These are phyloP conservation scores for Aspidiotus destructor DNA, from an alignment of 2,888 invertebrate species.

Conservation along the genomic window DNA sequence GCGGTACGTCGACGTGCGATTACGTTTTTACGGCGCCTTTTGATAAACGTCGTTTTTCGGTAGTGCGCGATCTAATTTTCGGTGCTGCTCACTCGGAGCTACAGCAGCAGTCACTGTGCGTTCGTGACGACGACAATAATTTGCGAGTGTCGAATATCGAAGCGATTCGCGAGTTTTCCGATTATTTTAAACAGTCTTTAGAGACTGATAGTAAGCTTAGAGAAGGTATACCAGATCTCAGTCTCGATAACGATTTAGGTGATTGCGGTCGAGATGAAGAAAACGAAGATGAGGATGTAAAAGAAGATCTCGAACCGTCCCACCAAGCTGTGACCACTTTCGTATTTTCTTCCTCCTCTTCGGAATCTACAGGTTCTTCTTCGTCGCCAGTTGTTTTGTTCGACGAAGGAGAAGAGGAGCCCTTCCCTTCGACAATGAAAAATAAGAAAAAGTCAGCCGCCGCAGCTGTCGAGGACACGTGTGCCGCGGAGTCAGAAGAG, in stretches of 20 bases:
- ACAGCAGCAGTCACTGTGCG: not conserved
- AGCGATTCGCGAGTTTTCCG: slow-evolving; percentile 25
- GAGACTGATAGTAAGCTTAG: slow-evolving; percentile 24
- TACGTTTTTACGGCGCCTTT: slow-evolving; percentile 4
- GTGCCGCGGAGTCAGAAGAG: slow-evolving; percentile 21
- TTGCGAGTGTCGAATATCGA: slow-evolving; percentile 25
- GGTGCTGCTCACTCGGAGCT: not conserved
- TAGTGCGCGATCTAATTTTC: slow-evolving; percentile 11
- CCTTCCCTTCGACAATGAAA: slow-evolving; percentile 8
- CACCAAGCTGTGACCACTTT: not conserved
- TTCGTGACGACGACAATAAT: slow-evolving; percentile 1
- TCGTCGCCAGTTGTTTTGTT: not conserved
- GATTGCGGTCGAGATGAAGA: not conserved
- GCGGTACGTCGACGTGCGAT: not conserved
- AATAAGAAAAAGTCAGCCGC: slow-evolving; percentile 16
- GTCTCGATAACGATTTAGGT: slow-evolving; percentile 11
- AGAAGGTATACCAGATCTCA: slow-evolving; percentile 19
- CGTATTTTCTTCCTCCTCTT: not conserved
- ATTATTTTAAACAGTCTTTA: slow-evolving; percentile 25
- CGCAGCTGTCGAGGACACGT: slow-evolving; percentile 3
- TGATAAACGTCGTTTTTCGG: not conserved
- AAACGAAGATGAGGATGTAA: slow-evolving; percentile 35
- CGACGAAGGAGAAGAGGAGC: slow-evolving; percentile 10
- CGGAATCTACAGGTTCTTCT: not conserved
- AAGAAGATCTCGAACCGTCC: slow-evolving; percentile 28